A percentile compares a stretch with the other conserved stretches of the same genome.
phyloP scores from a whole-genome alignment of 2,888 invertebrate species.

The Eupithecia tripunctaria region DNA sequence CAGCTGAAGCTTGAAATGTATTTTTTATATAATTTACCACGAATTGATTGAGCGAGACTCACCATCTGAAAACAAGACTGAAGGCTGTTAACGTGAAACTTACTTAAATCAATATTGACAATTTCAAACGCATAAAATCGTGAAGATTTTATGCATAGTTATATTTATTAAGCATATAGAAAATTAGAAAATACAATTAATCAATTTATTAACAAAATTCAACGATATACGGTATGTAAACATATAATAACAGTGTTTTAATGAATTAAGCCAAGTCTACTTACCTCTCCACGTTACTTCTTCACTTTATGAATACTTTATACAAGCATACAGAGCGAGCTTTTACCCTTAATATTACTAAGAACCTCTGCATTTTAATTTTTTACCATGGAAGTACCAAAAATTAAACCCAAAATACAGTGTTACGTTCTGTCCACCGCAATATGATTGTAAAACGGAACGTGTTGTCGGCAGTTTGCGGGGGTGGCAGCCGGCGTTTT shows the following conservation, averaged over 20 bases:
- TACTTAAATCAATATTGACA: not conserved
- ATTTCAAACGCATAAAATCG: not conserved
- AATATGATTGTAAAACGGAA: conserved; percentile 46
- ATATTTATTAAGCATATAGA: not conserved
- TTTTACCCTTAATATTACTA: not conserved
- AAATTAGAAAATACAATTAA: too few species aligned
- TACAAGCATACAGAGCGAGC: not conserved
- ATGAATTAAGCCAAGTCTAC: not conserved
- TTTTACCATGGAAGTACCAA: not conserved
- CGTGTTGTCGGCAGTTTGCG: conserved; percentile 65
- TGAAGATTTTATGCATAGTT: not conserved
- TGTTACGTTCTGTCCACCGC: conserved; percentile 36
- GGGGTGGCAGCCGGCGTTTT: conserved; percentile 66
- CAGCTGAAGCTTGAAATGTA: conserved; percentile 85
- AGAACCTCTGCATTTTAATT: not conserved
- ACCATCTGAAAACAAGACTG: conserved; percentile 62
- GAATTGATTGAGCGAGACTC: conserved; percentile 74
- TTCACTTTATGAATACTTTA: not conserved
- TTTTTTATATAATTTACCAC: conserved; percentile 85
- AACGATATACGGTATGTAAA: too few species aligned
- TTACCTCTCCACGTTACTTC: not conserved
- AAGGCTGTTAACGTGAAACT: not conserved
- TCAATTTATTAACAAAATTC: too few species aligned
- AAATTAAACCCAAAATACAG: conserved; percentile 11
- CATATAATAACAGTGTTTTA: not conserved